These are phyloP conservation scores for Diorhabda sublineata DNA, from an alignment of 1,140 invertebrate genomes.

Conservation along the genomic window DNA sequence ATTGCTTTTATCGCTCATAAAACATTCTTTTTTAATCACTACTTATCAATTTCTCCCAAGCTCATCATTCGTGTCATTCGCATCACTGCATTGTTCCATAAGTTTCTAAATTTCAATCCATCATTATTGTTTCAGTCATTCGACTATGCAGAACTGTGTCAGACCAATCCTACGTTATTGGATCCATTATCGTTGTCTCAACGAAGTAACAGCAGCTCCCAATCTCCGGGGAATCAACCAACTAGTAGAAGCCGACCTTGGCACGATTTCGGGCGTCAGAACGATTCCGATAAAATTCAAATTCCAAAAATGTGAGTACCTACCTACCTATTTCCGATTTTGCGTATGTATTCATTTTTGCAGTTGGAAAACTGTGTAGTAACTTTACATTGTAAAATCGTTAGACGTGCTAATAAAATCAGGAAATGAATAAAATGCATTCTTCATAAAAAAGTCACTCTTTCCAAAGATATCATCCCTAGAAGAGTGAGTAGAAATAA, in stretches of 20 bases:
- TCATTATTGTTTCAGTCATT: conserved; percentile 62
- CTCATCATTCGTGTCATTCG: conserved; percentile 18
- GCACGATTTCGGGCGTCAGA: conserved; percentile 89
- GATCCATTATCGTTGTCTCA: conserved; percentile 49
- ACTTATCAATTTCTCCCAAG: background rate
- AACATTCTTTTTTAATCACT: background rate
- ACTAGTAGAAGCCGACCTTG: conserved; percentile 69
- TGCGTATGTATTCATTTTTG: no score
- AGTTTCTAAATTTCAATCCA: background rate
- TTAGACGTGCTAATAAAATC: no score
- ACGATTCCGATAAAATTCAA: conserved; percentile 92
- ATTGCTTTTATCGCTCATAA: background rate
- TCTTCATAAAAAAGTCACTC: no score
- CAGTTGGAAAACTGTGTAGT: no score
- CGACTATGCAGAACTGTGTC: conserved; percentile 83
- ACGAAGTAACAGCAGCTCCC: conserved; percentile 60
- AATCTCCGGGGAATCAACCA: conserved; percentile 59
- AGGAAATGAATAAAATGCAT: no score
- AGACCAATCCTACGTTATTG: conserved; percentile 54
- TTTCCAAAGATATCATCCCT: no score
- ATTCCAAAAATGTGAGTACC: conserved; percentile 94
- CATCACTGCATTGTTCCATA: conserved; percentile 12
- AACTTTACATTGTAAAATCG: no score
- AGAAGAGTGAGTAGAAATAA: no score
- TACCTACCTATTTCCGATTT: no score